Evolutionary conservation across 2,888 invertebrate genomes (phyloP), one percentile per base, ranked within the genome.

Genomic region (Pycnomerus fuliginosus): DNA sequence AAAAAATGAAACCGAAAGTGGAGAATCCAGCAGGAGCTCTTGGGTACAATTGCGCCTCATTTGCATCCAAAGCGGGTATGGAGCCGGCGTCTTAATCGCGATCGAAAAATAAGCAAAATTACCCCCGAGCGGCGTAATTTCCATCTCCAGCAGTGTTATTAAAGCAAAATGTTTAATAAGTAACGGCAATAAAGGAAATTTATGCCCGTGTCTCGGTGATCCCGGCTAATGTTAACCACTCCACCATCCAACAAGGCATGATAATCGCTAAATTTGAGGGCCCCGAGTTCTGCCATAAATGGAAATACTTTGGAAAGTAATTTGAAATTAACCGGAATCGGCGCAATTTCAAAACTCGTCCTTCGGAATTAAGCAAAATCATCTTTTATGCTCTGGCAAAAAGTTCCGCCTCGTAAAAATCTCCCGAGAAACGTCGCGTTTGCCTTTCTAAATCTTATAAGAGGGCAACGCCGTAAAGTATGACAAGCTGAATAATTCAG

Each of bases 221-320:
- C 27, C 39, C 39, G 29, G 38, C 44, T 44, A 53, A 55, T 52
- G 57, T 56, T 60, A 61, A 60, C 55, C 54, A 61, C 62, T 62
- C 60, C 54, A 61, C 60, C 59, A 60, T 55, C 54, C 60, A 60
- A 58, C 62, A 62, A 58, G 62, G 55, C 61, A 60, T 57, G 58
- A 60, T 62, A 62, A 64, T 64, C 58, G 58, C 55, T 53, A 56
- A 58, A 62, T 62, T 62, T 25, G 25, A 25, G 48, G 50, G 56
- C 55, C 54, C 36, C 50, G 43, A 12, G 25, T 10, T 53, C 53
- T 53, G 54, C 38, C 53, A 32, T 50, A 60, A 67, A 66, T 65
- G 65, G 64, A 62, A 67, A 67, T 67, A 63, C 66, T 68, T 68
- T 61, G 62, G 57, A 61, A 68, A 67, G 64, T 66, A 62, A 68